A percentile compares a stretch with the other conserved stretches of the same genome.
Evolutionary conservation across 2,113 vertebrate genomes (phyloP).

Genomic region (Hypomesus transpacificus): DNA sequence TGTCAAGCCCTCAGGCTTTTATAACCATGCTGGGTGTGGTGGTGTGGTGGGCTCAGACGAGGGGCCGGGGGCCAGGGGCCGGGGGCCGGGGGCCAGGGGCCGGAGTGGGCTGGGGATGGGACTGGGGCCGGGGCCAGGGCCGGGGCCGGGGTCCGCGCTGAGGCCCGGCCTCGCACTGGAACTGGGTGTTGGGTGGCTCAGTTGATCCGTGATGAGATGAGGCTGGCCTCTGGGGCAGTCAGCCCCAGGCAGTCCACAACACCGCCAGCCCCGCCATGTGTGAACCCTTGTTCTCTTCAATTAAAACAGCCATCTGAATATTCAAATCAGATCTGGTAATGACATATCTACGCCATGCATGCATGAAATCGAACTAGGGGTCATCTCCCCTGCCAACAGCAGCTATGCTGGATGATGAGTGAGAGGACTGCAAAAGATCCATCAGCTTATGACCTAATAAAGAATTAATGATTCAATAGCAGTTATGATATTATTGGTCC

Average conservation of each 20-base stretch:
- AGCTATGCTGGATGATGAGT: background rate
- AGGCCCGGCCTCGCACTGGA: constrained; percentile 31
- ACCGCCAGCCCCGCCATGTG: constrained; percentile 62
- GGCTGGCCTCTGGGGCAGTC: constrained; percentile 55
- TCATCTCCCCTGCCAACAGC: constrained; percentile 26
- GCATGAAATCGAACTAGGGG: constrained; percentile 51
- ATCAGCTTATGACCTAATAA: constrained; percentile 2
- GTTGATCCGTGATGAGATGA: constrained; percentile 65
- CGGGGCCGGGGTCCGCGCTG: background rate
- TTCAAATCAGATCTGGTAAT: constrained; percentile 63
- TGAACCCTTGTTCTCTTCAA: constrained; percentile 69
- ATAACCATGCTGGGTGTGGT: background rate
- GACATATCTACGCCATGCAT: constrained; percentile 49
- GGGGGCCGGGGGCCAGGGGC: background rate
- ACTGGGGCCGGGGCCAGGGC: background rate
- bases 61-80: background rate
- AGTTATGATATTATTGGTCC: background rate
- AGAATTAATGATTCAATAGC: background rate
- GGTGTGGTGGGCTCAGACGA: background rate
- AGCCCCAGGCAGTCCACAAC: constrained; percentile 60
- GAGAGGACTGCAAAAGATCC: constrained; percentile 16
- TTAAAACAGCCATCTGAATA: constrained; percentile 71
- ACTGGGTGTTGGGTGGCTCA: constrained; percentile 56
- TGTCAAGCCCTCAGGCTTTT: constrained; percentile 53
- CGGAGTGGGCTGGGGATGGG: background rate